A percentile compares a stretch with the other conserved stretches of the same genome.
Evolutionary conservation across 2,113 vertebrate genomes (phyloP).

Genomic region (Leucosticte australis): DNA sequence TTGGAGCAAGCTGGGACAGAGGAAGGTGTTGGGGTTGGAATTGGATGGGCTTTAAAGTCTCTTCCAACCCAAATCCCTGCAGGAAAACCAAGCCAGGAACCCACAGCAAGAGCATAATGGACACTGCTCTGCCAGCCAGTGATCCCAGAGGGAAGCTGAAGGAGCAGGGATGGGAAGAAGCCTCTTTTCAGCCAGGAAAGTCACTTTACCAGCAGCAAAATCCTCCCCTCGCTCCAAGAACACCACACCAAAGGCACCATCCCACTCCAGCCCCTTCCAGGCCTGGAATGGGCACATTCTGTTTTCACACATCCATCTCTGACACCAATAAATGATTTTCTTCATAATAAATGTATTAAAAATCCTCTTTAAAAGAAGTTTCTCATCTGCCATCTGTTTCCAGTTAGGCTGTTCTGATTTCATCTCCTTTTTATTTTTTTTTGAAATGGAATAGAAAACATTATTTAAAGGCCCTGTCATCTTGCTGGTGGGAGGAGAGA

Average conservation of each 20-base stretch:
- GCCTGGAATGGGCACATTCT: background rate
- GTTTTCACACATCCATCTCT: background rate
- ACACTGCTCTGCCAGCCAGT: background rate
- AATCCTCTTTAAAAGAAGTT: background rate
- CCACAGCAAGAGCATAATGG: rapidly evolving
- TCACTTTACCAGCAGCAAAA: background rate
- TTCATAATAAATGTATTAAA: background rate
- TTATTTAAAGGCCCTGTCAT: slow-evolving; percentile 7
- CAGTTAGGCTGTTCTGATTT: slow-evolving; percentile 29
- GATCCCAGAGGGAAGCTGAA: background rate
- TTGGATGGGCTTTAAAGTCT: background rate
- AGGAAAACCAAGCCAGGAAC: background rate
- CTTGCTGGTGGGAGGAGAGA: background rate
- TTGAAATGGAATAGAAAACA: background rate
- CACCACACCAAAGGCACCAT: background rate
- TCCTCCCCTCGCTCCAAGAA: background rate
- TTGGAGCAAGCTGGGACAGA: background rate
- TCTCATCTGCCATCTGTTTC: slow-evolving; percentile 53
- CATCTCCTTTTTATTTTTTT: background rate
- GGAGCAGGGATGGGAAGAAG: background rate
- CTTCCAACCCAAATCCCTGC: background rate
- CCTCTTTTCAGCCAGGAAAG: background rate
- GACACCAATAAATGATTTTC: background rate
- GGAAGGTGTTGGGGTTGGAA: background rate
- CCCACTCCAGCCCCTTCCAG: background rate